These are phyloP conservation scores for Omphaloscelis lunosa DNA, from an alignment of 2,888 invertebrate genomes.

Conservation along the genomic window DNA sequence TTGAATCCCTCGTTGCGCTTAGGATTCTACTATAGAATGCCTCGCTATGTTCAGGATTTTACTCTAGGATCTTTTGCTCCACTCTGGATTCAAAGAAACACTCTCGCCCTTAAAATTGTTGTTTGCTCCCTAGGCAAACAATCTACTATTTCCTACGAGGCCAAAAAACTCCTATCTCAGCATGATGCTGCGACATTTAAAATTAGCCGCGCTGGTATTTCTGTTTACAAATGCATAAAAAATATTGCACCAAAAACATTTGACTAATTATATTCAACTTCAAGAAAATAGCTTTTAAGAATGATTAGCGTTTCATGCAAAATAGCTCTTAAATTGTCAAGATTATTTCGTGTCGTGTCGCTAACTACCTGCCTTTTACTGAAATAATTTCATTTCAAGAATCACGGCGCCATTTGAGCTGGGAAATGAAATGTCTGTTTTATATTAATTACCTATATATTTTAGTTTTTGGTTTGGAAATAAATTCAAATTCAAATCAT, in stretches of 20 bases:
- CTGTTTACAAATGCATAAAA: not conserved
- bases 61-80: too few species aligned
- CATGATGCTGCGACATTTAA: not conserved
- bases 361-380: conserved; percentile 19
- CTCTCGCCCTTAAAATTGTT: too few species aligned
- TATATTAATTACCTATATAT: not conserved
- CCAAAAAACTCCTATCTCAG: not conserved
- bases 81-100: too few species aligned
- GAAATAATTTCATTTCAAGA: conserved; percentile 32
- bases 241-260: not conserved
- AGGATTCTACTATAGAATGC: too few species aligned
- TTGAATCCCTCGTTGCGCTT: too few species aligned
- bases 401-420: conserved; percentile 25
- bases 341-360: conserved; percentile 47
- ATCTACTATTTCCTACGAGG: too few species aligned
- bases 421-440: conserved; percentile 22
- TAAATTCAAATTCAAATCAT: not conserved
- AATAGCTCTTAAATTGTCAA: conserved; percentile 58
- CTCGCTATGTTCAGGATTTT: too few species aligned
- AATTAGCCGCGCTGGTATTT: not conserved
- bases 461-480: not conserved
- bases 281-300: conserved; percentile 19
- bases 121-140: too few species aligned
- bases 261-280: conserved; percentile 21
- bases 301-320: conserved; percentile 48